Evolutionary conservation across 2,888 invertebrate species (phyloP), one percentile per base, ranked within the genome.

Genomic region (Anoplius nigerrimus): DNA sequence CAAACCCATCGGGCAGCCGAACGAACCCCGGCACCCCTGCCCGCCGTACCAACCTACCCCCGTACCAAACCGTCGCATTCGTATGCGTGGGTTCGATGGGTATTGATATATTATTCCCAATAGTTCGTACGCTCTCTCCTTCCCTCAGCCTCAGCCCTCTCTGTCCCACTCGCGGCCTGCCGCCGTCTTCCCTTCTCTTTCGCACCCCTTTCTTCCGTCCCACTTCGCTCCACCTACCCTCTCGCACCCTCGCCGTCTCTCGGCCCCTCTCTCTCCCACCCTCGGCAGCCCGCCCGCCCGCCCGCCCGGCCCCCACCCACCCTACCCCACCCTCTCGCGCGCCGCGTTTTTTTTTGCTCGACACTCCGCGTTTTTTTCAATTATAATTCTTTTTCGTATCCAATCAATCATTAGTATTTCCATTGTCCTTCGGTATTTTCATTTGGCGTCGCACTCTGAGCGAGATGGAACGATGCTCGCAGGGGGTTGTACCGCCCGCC

Each of bases 341-440:
- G 43, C 34, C 42, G 34, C 8, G 46, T 74, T 78, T 83, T 84
- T 83, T 83, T 81, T 79, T 77, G 79, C 78, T 80, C 80, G 81
- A 81, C 83, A 82, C 83, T 81, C 84, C 82, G 84, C 84, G 86
- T 87, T 88, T 87, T 88, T 88, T 88, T 88, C 87, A 87, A 88
- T 88, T 88, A 88, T 88, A 88, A 88, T 88, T 88, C 87, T 87
- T 88, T 88, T 88, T 88, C 87, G 88, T 88, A 87, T 88, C 88
- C 88, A 88, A 88, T 88, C 88, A 88, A 88, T 88, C 88, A 88
- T 88, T 88, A 88, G 87, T 88, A 88, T 88, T 88, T 87, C 88
- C 88, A 88, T 88, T 88, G 88, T 88, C 87, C 87, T 88, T 87
- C 87, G 87, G 87, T 87, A 88, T 88, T 88, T 88, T 88, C 88